A percentile compares a stretch with the other conserved stretches of the same genome.
Conservation (phyloP, 2,888 invertebrate genomes). For the Scelioninae gen. 1 region DNA sequence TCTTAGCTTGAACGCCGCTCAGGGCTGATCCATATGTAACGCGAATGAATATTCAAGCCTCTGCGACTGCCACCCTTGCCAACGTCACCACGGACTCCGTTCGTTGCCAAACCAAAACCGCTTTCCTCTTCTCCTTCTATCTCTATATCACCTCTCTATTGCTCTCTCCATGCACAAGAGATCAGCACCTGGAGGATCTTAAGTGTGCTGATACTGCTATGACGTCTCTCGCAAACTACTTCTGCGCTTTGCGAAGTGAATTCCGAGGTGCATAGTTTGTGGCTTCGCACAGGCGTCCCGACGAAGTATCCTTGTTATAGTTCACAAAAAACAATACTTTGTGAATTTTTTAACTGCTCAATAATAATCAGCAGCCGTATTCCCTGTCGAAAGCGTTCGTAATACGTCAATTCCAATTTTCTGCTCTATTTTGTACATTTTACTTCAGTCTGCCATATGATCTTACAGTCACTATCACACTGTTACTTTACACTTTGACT, state of each 20-base stretch:
- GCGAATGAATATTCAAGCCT: conserved; percentile 84
- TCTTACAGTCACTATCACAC: neutral
- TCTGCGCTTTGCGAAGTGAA: conserved; percentile 49
- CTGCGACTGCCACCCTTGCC: conserved; percentile 71
- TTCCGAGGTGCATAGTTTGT: conserved; percentile 51
- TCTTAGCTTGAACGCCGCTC: conserved; percentile 74
- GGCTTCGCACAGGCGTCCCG: conserved; percentile 33
- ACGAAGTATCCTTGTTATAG: conserved; percentile 43
- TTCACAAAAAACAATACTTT: conserved; percentile 6
- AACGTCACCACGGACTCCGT: conserved; percentile 73
- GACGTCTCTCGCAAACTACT: conserved; percentile 61
- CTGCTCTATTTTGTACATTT: conserved; percentile 3
- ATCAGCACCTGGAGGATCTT: conserved; percentile 76
- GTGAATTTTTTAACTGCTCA: neutral
- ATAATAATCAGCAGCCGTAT: too few relatives aligned
- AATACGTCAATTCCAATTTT: neutral
- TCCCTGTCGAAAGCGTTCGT: neutral
- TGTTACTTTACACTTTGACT: conserved; percentile 1
- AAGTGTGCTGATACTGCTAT: conserved; percentile 80
- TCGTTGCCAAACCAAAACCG: conserved; percentile 71
- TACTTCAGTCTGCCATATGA: neutral
- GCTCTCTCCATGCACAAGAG: conserved; percentile 55
- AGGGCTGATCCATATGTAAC: conserved; percentile 84
- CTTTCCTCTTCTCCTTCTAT: conserved; percentile 68
- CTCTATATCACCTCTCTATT: conserved; percentile 14